Evolutionary conservation across 2,888 invertebrate genomes (phyloP).

Genomic region (Calameuta filiformis): DNA sequence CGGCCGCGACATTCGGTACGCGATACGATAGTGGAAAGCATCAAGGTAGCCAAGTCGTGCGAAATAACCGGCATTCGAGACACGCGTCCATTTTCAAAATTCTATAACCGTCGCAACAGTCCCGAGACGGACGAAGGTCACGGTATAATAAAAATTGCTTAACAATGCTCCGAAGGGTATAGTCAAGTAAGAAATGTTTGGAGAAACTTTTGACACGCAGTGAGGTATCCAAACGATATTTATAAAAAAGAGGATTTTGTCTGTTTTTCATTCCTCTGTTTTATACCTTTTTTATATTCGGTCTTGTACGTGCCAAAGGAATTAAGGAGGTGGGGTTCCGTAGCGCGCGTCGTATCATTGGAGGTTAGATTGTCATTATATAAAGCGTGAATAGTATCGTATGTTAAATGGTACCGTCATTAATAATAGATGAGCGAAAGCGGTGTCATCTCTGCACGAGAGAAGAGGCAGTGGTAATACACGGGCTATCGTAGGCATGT

Average conservation of each 20-base stretch:
- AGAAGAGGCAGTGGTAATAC: background rate
- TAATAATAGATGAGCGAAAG: constrained; percentile 33
- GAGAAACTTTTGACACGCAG: background rate
- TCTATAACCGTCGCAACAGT: background rate
- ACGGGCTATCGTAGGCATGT: constrained; percentile 13
- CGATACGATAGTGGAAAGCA: constrained; percentile 53
- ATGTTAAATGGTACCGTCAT: constrained; percentile 26
- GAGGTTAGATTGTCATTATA: constrained; percentile 4
- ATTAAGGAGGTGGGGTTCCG: background rate
- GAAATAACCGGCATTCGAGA: constrained; percentile 39
- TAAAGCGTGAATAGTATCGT: constrained; percentile 5
- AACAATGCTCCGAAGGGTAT: background rate
- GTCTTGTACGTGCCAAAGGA: background rate
- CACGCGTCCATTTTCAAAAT: constrained; percentile 28
- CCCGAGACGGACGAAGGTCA: background rate
- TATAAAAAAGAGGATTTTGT: background rate
- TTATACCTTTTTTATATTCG: background rate
- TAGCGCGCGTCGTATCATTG: background rate
- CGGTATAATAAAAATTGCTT: background rate
- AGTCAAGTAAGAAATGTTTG: background rate
- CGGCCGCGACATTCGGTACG: constrained; percentile 65
- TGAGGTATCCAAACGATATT: background rate
- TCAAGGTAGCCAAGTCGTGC: constrained; percentile 11
- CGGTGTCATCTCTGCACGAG: constrained; percentile 22
- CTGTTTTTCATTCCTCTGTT: background rate